phyloP scores from a whole-genome alignment of 2,888 invertebrate genomes.

The Perithous albicinctus region DNA sequence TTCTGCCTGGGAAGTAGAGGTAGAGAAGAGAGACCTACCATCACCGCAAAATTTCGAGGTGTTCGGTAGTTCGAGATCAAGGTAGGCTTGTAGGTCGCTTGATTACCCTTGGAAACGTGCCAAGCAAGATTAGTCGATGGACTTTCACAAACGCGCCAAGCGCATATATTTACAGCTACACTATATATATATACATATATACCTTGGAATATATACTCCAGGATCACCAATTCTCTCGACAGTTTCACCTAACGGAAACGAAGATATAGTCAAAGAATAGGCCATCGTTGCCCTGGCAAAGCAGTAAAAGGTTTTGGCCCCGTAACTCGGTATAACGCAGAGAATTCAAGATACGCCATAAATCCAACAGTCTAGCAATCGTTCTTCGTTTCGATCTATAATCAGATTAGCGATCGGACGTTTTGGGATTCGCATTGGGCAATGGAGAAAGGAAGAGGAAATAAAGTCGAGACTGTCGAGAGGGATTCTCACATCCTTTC shows the following conservation, averaged over 20 bases:
- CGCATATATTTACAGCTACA: neutral
- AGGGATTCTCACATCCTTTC: slow-evolving; percentile 22
- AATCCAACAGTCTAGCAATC: slow-evolving; percentile 62
- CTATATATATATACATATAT: neutral
- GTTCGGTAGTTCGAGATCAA: slow-evolving; percentile 57
- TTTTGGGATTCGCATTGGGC: slow-evolving; percentile 51
- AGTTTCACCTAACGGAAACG: neutral
- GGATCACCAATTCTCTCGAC: neutral
- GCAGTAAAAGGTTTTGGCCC: neutral
- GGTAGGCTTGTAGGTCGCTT: slow-evolving; percentile 55
- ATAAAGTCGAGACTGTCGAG: slow-evolving; percentile 49
- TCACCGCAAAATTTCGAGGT: slow-evolving; percentile 52
- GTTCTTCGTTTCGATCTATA: slow-evolving; percentile 66
- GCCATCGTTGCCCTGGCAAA: slow-evolving; percentile 32
- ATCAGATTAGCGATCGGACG: slow-evolving; percentile 63
- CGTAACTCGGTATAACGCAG: slow-evolving; percentile 20
- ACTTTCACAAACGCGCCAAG: slow-evolving; percentile 47
- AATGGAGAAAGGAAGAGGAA: slow-evolving; percentile 34
- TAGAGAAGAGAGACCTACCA: neutral
- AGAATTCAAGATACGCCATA: slow-evolving; percentile 58
- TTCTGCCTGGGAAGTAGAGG: neutral
- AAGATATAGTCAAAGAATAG: slow-evolving; percentile 22
- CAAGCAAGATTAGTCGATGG: slow-evolving; percentile 72
- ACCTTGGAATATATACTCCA: neutral
- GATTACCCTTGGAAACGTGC: slow-evolving; percentile 72